phyloP scores from a whole-genome alignment of 2,113 vertebrate species.

The Climacteris rufus region DNA sequence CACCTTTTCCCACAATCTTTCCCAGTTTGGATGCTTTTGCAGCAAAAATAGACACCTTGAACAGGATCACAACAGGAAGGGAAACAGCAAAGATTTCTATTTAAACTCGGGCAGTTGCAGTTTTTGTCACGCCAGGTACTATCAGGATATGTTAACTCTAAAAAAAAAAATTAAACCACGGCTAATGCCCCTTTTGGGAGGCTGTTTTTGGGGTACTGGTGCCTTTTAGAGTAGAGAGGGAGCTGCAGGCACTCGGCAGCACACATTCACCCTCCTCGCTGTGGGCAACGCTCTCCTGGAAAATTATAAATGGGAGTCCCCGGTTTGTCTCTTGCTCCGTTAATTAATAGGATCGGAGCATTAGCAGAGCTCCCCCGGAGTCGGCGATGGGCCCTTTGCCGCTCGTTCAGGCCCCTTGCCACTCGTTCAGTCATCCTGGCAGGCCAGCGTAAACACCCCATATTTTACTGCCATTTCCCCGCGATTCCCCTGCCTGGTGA shows the following conservation, averaged over 20 bases:
- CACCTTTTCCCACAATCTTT: neutral
- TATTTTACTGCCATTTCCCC: neutral
- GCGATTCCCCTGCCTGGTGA: neutral
- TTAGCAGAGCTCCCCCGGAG: neutral
- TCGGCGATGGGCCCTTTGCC: neutral
- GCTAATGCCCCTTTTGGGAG: neutral
- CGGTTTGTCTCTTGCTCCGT: neutral
- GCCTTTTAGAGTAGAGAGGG: neutral
- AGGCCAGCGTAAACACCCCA: neutral
- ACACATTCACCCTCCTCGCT: neutral
- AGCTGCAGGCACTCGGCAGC: neutral
- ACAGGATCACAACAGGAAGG: neutral
- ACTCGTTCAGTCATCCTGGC: neutral
- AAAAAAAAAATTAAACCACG: too few relatives aligned
- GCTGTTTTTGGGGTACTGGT: neutral
- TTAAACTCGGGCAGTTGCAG: neutral
- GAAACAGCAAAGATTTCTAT: neutral
- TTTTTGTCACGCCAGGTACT: neutral
- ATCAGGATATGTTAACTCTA: accelerated
- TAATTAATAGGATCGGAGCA: neutral
- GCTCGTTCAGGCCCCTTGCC: neutral
- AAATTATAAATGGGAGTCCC: neutral
- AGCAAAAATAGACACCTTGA: neutral
- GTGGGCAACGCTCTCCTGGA: neutral
- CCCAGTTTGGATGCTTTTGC: accelerated